Conservation (phyloP, 2,888 invertebrate genomes). For the Stenichneumon culpator region DNA sequence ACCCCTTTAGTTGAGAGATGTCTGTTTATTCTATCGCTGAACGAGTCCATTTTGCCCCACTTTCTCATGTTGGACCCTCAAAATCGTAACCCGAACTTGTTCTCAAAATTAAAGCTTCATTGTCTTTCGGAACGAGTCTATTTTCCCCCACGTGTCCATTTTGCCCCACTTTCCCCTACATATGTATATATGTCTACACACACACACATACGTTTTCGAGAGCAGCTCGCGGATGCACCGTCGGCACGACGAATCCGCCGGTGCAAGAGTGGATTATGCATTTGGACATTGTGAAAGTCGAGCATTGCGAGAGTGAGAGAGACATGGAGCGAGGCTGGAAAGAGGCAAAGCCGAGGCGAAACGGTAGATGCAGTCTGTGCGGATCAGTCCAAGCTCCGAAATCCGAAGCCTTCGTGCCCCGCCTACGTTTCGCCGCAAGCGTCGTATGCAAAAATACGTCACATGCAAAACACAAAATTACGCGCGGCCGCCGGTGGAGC, state of each 20-base stretch:
- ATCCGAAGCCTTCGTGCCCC: slow-evolving; percentile 19
- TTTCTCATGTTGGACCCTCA: too few relatives aligned
- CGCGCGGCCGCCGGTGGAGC: neutral
- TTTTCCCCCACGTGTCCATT: too few relatives aligned
- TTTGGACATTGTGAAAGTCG: slow-evolving; percentile 58
- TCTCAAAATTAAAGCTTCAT: too few relatives aligned
- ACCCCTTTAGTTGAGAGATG: too few relatives aligned
- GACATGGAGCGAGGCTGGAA: neutral
- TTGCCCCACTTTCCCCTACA: neutral
- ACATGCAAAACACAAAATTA: slow-evolving; percentile 16
- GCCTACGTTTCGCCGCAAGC: slow-evolving; percentile 5
- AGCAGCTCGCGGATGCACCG: slow-evolving; percentile 17
- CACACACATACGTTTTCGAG: neutral
- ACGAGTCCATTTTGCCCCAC: too few relatives aligned
- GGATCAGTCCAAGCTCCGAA: slow-evolving; percentile 30
- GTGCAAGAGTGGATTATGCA: slow-evolving; percentile 44
- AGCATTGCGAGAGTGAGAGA: slow-evolving; percentile 9
- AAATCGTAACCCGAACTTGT: too few relatives aligned
- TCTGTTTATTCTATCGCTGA: too few relatives aligned
- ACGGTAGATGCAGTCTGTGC: slow-evolving; percentile 16
- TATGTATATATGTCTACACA: neutral
- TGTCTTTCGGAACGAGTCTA: too few relatives aligned
- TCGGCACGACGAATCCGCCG: slow-evolving; percentile 28
- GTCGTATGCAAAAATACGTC: slow-evolving; percentile 23
- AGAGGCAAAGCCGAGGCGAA: slow-evolving; percentile 3